Evolutionary conservation across 1,140 invertebrate species (phyloP), one percentile per base, ranked within the genome.

Genomic region (Sitobion miscanthi): DNA sequence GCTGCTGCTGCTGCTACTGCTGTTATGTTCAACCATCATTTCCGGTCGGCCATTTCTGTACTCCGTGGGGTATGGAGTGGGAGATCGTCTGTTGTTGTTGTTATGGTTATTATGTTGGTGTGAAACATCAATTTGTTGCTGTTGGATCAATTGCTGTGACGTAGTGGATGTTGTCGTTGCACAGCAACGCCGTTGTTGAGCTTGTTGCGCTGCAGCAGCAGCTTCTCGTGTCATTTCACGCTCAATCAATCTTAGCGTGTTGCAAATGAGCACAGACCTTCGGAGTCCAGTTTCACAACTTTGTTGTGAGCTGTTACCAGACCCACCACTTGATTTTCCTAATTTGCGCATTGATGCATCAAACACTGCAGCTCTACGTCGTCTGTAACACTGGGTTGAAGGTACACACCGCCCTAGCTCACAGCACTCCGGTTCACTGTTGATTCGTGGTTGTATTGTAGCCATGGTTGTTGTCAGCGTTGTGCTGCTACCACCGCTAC

Each of bases 291-390:
- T 98, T 95, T 99, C 98, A 6, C 97, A 97, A 94, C 97, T 98
- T 95, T 98, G 98, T 42, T 98, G 96, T 94, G 45, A 82, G 52
- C 69, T 25, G 4, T 38, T 57, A 35, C 90, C 91, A 20, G 91
- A 93, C 6, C 49, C 49, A 45, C 54, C 35, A 1, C 25, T 90
- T 17, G 98, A 98, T 94, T 97, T 96, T 94, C 97, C 97, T 93
- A 99, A 96, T 95, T 99, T 99, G 95, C 97, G 97, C 97, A 99
- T 98, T 91, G 98, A 99, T 85, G 99, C 96, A 95, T 99, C 98
- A 94, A 99, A 97, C 94, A 99, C 98, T 94, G 98, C 97, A 94
- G 98, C 96, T 35, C 98, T 96, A 91, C 98, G 96, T 94, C 98
- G 97, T 94, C 97, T 96, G 95, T 98, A 98, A 95, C 97, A 98